These are phyloP conservation scores for Serilophus lunatus DNA, from an alignment of 2,113 vertebrate species.

Conservation along the genomic window DNA sequence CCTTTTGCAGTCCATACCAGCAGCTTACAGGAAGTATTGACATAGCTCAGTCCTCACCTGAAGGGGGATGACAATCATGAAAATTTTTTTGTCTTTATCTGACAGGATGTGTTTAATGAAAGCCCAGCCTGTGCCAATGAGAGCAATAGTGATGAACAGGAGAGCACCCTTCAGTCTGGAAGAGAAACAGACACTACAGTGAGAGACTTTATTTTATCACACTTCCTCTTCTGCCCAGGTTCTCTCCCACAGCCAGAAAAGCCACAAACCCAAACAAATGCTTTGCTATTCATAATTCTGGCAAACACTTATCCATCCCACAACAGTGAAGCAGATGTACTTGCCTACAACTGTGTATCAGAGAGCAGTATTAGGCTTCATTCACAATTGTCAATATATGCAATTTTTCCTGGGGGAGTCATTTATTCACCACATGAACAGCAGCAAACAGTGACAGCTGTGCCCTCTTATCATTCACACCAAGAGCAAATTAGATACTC, in stretches of 20 bases:
- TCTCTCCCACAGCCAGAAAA: slow-evolving; percentile 5
- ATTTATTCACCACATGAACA: background rate
- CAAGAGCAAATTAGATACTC: slow-evolving; percentile 17
- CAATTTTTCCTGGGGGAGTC: background rate
- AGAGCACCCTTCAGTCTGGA: slow-evolving; percentile 84
- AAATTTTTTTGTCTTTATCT: slow-evolving; percentile 89
- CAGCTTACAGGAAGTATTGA: background rate
- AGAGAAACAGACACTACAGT: background rate
- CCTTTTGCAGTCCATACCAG: background rate
- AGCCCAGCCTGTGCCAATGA: slow-evolving; percentile 89
- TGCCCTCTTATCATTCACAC: slow-evolving; percentile 36
- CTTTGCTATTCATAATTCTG: background rate
- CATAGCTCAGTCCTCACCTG: slow-evolving; percentile 72
- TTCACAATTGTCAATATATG: background rate
- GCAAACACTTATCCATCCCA: background rate
- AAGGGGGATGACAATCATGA: slow-evolving; percentile 89
- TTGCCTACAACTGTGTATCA: background rate
- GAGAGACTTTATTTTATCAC: background rate
- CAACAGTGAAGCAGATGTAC: slow-evolving; percentile 14
- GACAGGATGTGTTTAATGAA: slow-evolving; percentile 90
- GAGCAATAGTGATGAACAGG: slow-evolving; percentile 87
- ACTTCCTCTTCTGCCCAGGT: background rate
- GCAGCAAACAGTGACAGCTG: slow-evolving; percentile 33
- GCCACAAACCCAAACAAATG: slow-evolving; percentile 39
- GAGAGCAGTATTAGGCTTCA: background rate